Percentiles rank a stretch among this genome's conserved stretches.
Evolutionary conservation across 2,113 vertebrate species (phyloP).

Genomic region (Hippocampus mohnikei): DNA sequence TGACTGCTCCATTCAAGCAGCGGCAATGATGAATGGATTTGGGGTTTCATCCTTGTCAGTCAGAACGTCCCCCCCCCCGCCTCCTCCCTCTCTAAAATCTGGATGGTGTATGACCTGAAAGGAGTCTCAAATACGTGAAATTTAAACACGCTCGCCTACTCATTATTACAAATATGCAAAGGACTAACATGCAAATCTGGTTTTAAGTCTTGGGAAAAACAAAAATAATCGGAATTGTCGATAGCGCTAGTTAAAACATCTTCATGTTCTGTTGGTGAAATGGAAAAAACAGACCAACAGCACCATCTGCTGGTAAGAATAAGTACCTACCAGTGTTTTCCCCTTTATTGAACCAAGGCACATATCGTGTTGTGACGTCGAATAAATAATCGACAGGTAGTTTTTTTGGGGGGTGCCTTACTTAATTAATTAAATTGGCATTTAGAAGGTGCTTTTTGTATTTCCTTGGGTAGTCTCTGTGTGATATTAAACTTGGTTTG

Average conservation of each 20-base stretch:
- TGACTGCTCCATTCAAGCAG: background rate
- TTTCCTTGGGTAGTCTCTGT: too few relatives aligned
- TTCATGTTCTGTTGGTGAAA: background rate
- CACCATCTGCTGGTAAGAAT: constrained; percentile 57
- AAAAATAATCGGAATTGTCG: background rate
- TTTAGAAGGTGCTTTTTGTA: too few relatives aligned
- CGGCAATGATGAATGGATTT: background rate
- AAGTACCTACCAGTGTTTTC: background rate
- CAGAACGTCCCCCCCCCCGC: background rate
- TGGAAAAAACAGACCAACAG: constrained; percentile 26
- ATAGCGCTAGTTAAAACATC: too few relatives aligned
- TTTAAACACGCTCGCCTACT: background rate
- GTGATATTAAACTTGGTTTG: too few relatives aligned
- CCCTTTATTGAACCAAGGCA: background rate
- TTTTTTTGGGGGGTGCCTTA: too few relatives aligned
- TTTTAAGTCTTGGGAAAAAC: background rate
- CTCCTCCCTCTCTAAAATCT: constrained; percentile 7
- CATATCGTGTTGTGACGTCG: background rate
- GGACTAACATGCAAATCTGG: background rate
- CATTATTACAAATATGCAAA: background rate
- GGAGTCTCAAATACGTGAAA: constrained; percentile 5
- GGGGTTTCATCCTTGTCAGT: constrained; percentile 10
- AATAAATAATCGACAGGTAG: too few relatives aligned
- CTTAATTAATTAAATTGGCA: too few relatives aligned
- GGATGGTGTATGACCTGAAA: constrained; percentile 34